A percentile compares a stretch with the other conserved stretches of the same genome.
Evolutionary conservation across 2,113 vertebrate species (phyloP).

Genomic region (Cavia aperea): DNA sequence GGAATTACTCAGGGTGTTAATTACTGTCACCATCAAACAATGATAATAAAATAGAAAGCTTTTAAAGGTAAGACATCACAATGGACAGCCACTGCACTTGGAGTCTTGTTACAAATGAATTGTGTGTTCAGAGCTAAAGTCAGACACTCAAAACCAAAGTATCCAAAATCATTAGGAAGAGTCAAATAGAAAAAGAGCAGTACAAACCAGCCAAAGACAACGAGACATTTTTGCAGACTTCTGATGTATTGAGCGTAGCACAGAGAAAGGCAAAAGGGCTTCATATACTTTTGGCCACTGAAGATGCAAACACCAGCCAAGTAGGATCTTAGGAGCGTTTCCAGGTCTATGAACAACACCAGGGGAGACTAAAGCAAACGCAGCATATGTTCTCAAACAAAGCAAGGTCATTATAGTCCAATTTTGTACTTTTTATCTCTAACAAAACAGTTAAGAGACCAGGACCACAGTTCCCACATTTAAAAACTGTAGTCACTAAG

Average conservation of each 20-base stretch:
- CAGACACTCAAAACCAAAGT: slow-evolving; percentile 25
- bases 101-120: slow-evolving; percentile 13
- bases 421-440: slow-evolving; percentile 56
- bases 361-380: slow-evolving; percentile 66
- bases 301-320: slow-evolving; percentile 58
- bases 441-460: slow-evolving; percentile 68
- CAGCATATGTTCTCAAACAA: slow-evolving; percentile 62
- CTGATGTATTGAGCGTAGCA: slow-evolving; percentile 45
- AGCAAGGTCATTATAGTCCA: slow-evolving; percentile 55
- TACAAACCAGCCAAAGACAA: slow-evolving; percentile 51
- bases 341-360: slow-evolving; percentile 56
- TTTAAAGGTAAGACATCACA: slow-evolving; percentile 20
- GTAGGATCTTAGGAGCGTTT: slow-evolving; percentile 65
- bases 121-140: slow-evolving; percentile 8
- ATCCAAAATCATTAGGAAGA: slow-evolving; percentile 37
- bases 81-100: neutral
- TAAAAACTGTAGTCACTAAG: slow-evolving; percentile 67
- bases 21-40: neutral
- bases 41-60: slow-evolving; percentile 6
- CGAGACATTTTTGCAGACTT: slow-evolving; percentile 51
- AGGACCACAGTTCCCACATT: slow-evolving; percentile 60
- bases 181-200: slow-evolving; percentile 48
- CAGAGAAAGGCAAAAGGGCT: slow-evolving; percentile 56
- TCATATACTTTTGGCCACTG: slow-evolving; percentile 47
- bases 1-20: neutral